Conservation (phyloP, 2,888 invertebrate genomes). For the Furcula furcula region DNA sequence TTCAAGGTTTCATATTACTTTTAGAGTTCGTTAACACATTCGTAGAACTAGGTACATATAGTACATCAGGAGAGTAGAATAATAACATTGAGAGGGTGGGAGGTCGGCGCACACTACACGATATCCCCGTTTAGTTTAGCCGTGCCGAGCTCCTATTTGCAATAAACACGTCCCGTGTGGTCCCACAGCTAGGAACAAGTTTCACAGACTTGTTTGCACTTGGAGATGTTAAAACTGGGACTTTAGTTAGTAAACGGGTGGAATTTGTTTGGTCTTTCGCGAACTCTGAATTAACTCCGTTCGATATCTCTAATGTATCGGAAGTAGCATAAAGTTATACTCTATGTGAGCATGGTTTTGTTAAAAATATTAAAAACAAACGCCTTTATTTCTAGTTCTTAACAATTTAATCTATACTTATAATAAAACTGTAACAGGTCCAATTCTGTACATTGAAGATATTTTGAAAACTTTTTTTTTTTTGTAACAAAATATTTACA, state of each 20-base stretch:
- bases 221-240: conserved; percentile 58
- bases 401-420: too few relatives aligned
- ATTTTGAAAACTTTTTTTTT: too few relatives aligned
- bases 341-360: too few relatives aligned
- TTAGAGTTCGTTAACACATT: conserved; percentile 32
- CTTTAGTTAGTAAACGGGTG: conserved; percentile 46
- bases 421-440: too few relatives aligned
- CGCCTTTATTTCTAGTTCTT: too few relatives aligned
- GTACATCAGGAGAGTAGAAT: conserved; percentile 50
- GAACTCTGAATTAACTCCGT: conserved; percentile 49
- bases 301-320: conserved; percentile 30
- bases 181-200: conserved; percentile 53
- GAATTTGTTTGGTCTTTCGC: conserved; percentile 46
- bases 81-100: conserved; percentile 30
- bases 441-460: too few relatives aligned
- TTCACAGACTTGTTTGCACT: conserved; percentile 61
- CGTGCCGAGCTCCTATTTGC: conserved; percentile 58
- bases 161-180: conserved; percentile 66
- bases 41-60: conserved; percentile 37
- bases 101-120: conserved; percentile 30
- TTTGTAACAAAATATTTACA: too few relatives aligned
- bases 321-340: conserved; percentile 11
- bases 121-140: conserved; percentile 38
- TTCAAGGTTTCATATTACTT: conserved; percentile 17
- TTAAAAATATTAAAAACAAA: too few relatives aligned